A percentile compares a stretch with the other conserved stretches of the same genome.
These are phyloP conservation scores for Trichonephila clavata DNA, from an alignment of 1,140 invertebrate genomes.

Conservation along the genomic window DNA sequence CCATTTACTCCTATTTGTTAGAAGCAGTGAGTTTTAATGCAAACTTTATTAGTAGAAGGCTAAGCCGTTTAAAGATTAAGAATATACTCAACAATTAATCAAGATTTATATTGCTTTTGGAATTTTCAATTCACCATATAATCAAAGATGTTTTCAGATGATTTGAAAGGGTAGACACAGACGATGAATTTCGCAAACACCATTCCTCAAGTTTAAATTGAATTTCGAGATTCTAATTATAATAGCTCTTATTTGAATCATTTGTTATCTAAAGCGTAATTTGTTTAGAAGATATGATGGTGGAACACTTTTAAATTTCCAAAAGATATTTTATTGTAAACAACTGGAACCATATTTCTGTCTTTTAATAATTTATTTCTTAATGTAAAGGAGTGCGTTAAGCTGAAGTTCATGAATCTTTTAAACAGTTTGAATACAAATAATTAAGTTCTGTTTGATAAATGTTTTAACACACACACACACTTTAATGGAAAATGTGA, in stretches of 20 bases:
- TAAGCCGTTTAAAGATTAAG: constrained; percentile 38
- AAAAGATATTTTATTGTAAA: neutral
- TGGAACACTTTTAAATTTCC: neutral
- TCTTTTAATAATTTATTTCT: no score
- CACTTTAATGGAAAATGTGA: no score
- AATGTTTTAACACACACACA: no score
- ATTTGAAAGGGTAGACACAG: neutral
- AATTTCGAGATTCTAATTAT: neutral
- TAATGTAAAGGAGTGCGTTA: no score
- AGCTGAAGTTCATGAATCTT: no score
- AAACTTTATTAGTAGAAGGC: constrained; percentile 3
- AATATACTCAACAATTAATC: constrained; percentile 20
- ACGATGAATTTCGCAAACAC: neutral
- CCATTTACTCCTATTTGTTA: constrained; percentile 35
- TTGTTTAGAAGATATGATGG: neutral
- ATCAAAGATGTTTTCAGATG: constrained; percentile 28
- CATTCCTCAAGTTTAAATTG: neutral
- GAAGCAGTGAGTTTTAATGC: neutral
- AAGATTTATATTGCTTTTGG: constrained; percentile 20
- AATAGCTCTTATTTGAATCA: neutral
- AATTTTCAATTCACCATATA: constrained; percentile 3
- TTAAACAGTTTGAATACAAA: no score
- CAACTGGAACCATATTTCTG: no score
- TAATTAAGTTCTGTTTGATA: no score
- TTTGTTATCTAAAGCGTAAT: neutral